These are phyloP conservation scores for Maccullochella peelii DNA, from an alignment of 2,113 vertebrate species.

Conservation along the genomic window DNA sequence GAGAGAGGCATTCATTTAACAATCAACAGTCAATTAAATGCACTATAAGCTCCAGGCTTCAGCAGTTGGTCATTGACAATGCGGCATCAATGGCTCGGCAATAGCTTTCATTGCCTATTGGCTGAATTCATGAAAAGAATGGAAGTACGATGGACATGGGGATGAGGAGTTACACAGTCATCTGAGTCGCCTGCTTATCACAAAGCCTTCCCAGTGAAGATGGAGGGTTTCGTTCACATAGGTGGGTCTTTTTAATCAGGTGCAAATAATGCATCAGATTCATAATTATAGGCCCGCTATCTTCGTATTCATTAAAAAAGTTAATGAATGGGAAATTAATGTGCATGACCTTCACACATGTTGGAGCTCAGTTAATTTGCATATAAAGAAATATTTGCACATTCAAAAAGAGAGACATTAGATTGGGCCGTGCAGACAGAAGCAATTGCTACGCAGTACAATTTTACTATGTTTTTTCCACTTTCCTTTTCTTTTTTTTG, in stretches of 20 bases:
- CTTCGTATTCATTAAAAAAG: constrained; percentile 5
- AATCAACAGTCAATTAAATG: constrained; percentile 59
- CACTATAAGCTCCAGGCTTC: constrained; percentile 28
- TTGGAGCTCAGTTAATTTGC: constrained; percentile 44
- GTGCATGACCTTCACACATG: constrained; percentile 51
- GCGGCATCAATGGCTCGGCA: constrained; percentile 42
- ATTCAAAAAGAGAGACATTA: constrained; percentile 19
- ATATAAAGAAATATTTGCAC: constrained; percentile 44
- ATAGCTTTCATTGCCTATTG: constrained; percentile 39
- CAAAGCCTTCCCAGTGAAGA: constrained; percentile 32
- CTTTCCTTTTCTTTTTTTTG: constrained; percentile 11
- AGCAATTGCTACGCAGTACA: not conserved
- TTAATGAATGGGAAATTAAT: constrained; percentile 47
- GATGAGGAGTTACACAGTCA: constrained; percentile 26
- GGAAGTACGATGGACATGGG: constrained; percentile 56
- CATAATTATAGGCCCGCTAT: constrained; percentile 14
- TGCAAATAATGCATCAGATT: constrained; percentile 17
- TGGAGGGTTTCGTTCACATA: constrained; percentile 25
- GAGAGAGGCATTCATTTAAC: constrained; percentile 40
- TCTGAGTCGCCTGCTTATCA: constrained; percentile 38
- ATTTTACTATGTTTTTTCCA: not conserved
- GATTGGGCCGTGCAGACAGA: constrained; percentile 5
- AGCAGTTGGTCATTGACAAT: constrained; percentile 55
- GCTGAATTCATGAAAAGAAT: constrained; percentile 45
- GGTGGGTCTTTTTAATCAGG: constrained; percentile 24